Evolutionary conservation across 2,888 invertebrate species (phyloP).

Genomic region (Pycnomerus fuliginosus): DNA sequence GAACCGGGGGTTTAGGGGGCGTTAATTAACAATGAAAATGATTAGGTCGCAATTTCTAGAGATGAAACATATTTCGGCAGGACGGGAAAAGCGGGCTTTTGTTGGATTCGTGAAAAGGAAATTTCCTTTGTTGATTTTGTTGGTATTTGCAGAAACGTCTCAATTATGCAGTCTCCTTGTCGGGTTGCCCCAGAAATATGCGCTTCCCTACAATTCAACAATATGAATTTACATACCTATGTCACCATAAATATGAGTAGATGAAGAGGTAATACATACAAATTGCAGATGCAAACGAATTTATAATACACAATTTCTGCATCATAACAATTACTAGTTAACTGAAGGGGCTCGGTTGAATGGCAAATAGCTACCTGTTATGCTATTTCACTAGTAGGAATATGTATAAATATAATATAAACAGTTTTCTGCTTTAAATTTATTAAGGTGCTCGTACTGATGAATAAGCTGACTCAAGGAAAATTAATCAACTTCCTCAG

Average conservation of each 20-base stretch:
- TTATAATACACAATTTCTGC: slow-evolving; percentile 10
- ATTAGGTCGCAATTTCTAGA: slow-evolving; percentile 16
- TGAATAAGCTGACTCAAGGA: too few species aligned
- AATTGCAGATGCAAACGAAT: slow-evolving; percentile 5
- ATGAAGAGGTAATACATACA: slow-evolving; percentile 17
- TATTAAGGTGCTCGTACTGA: too few species aligned
- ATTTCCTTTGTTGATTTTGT: slow-evolving; percentile 32
- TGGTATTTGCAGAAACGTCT: slow-evolving; percentile 35
- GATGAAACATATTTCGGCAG: slow-evolving; percentile 2
- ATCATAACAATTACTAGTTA: slow-evolving; percentile 9
- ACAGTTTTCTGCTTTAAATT: too few species aligned
- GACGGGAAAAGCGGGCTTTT: slow-evolving; percentile 3
- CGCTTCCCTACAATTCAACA: slow-evolving; percentile 31
- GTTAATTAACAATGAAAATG: slow-evolving; percentile 21
- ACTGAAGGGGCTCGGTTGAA: too few species aligned
- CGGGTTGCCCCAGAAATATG: slow-evolving; percentile 26
- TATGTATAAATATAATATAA: too few species aligned
- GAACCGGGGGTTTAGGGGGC: slow-evolving; percentile 2
- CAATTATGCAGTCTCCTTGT: slow-evolving; percentile 33
- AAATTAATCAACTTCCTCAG: too few species aligned
- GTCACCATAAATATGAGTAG: too few species aligned
- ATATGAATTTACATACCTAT: slow-evolving; percentile 28
- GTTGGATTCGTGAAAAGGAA: slow-evolving; percentile 16
- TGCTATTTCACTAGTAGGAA: too few species aligned
- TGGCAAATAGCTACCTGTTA: too few species aligned